Percentiles rank a stretch among this genome's conserved stretches.
Conservation (phyloP, 2,888 invertebrate genomes). For the Heliconius aoede region DNA sequence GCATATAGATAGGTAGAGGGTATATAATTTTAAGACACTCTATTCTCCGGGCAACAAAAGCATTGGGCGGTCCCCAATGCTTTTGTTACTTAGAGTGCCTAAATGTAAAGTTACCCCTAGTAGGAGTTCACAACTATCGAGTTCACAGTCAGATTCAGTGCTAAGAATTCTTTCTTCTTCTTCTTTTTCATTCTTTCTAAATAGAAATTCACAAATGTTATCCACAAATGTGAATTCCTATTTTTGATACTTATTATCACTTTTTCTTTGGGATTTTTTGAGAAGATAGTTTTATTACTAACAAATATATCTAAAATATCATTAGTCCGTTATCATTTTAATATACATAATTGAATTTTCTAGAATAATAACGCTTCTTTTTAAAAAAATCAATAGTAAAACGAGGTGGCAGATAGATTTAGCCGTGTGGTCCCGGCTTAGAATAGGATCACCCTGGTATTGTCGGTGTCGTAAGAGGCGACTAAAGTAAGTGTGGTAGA, state of each 20-base stretch:
- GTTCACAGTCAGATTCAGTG: neutral
- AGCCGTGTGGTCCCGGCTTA: no score
- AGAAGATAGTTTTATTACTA: neutral
- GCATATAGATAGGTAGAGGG: neutral
- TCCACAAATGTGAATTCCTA: neutral
- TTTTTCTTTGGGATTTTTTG: neutral
- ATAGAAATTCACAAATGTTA: no score
- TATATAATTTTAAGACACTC: no score
- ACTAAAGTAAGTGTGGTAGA: no score
- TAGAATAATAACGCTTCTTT: slow-evolving; percentile 2
- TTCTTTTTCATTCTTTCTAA: neutral
- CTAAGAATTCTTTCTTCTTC: neutral
- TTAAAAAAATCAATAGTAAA: neutral
- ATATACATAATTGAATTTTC: neutral
- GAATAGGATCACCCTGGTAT: no score
- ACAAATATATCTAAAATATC: neutral
- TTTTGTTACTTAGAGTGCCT: no score
- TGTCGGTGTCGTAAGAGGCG: no score
- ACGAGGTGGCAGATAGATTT: neutral
- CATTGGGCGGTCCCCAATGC: no score
- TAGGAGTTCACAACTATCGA: neutral
- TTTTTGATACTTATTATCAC: neutral
- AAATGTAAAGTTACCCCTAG: neutral
- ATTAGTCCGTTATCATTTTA: neutral
- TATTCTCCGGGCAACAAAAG: no score